Evolutionary conservation across 2,888 invertebrate genomes (phyloP).

Genomic region (Magallana nippona): DNA sequence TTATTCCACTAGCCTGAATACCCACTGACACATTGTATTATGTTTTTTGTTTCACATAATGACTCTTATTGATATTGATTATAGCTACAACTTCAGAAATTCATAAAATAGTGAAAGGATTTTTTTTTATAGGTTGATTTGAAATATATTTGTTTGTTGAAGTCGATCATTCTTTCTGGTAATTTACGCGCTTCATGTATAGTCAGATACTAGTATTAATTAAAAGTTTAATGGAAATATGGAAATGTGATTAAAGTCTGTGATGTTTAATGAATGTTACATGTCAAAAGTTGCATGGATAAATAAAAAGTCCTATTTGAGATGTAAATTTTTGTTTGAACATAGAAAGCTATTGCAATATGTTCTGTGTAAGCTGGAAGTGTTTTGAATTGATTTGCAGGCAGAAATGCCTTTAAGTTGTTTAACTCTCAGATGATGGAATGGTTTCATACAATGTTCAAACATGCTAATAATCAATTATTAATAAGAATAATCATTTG

Average conservation of each 20-base stretch:
- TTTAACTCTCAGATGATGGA: background rate
- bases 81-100: no score
- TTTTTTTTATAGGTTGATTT: no score
- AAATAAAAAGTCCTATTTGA: background rate
- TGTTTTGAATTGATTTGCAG: background rate
- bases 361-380: background rate
- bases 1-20: no score
- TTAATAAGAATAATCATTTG: background rate
- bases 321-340: background rate
- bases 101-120: no score
- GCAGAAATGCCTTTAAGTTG: background rate
- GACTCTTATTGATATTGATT: no score
- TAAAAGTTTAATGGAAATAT: no score
- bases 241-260: background rate
- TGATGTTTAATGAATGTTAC: background rate
- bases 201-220: no score
- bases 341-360: background rate
- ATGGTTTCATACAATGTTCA: background rate
- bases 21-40: no score
- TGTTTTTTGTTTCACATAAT: no score
- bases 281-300: background rate
- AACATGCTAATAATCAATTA: constrained; percentile 7
- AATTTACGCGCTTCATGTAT: no score
- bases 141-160: no score
- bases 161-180: no score